A percentile compares a stretch with the other conserved stretches of the same genome.
phyloP scores from a whole-genome alignment of 2,888 invertebrate species.

The Abrostola tripartita region DNA sequence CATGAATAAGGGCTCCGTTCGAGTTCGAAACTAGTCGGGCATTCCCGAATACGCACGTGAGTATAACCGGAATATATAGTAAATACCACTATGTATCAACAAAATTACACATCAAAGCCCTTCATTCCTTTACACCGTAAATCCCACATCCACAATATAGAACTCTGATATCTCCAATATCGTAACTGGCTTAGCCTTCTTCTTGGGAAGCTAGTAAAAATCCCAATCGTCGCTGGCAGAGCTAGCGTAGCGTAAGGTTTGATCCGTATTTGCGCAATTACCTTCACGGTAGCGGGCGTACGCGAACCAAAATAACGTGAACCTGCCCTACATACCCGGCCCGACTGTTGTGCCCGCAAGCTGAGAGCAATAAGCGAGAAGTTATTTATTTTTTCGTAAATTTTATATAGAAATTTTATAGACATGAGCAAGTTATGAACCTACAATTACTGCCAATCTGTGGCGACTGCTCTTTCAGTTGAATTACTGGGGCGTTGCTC shows the following conservation, averaged over 20 bases:
- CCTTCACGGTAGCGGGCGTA: slow-evolving; percentile 53
- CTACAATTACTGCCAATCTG: too few relatives aligned
- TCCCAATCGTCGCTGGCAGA: slow-evolving; percentile 38
- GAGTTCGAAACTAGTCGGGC: too few relatives aligned
- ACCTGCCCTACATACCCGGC: slow-evolving; percentile 58
- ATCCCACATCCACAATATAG: not conserved
- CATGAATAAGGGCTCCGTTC: too few relatives aligned
- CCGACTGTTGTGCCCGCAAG: slow-evolving; percentile 24
- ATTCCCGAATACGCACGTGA: too few relatives aligned
- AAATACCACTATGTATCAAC: too few relatives aligned
- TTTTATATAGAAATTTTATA: too few relatives aligned
- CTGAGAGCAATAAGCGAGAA: slow-evolving; percentile 2
- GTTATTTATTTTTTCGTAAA: too few relatives aligned
- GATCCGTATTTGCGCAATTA: slow-evolving; percentile 57
- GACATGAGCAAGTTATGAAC: too few relatives aligned
- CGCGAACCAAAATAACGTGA: slow-evolving; percentile 61
- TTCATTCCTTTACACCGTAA: slow-evolving; percentile 7
- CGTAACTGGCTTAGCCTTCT: slow-evolving; percentile 13
- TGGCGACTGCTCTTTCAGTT: too few relatives aligned
- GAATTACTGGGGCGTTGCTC: too few relatives aligned
- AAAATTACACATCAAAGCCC: not conserved
- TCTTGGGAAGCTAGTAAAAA: slow-evolving; percentile 22
- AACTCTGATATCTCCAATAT: slow-evolving; percentile 7
- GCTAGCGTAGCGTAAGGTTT: slow-evolving; percentile 44
- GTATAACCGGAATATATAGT: too few relatives aligned